Evolutionary conservation across 2,888 invertebrate genomes (phyloP).

Genomic region (Athetis lepigone): DNA sequence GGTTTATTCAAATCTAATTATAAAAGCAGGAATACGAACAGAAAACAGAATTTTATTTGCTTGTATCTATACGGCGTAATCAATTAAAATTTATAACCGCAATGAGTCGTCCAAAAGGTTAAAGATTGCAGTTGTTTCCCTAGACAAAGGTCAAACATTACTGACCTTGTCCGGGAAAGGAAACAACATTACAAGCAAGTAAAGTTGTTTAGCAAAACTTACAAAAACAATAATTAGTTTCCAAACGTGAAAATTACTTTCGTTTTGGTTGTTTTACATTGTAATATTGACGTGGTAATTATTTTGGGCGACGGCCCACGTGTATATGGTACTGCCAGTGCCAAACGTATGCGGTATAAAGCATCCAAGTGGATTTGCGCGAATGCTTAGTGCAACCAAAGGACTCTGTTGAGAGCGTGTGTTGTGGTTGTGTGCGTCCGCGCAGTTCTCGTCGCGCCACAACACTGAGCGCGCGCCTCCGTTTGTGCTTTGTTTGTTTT

Average conservation of each 20-base stretch:
- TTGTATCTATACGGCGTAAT: conserved; percentile 5
- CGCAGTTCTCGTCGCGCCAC: conserved; percentile 58
- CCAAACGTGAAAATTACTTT: conserved; percentile 42
- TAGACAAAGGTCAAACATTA: conserved; percentile 42
- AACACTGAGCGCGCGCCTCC: conserved; percentile 57
- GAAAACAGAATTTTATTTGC: not conserved
- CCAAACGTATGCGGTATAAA: conserved; percentile 53
- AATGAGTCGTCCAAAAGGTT: conserved; percentile 46
- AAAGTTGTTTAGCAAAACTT: not conserved
- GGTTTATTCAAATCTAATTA: not conserved
- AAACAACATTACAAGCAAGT: not conserved
- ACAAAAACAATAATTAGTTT: conserved; percentile 17
- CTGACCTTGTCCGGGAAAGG: conserved; percentile 18
- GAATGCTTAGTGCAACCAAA: conserved; percentile 48
- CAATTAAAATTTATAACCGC: conserved; percentile 33
- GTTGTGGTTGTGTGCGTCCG: conserved; percentile 28
- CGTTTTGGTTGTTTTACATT: conserved; percentile 42
- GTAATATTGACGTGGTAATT: conserved; percentile 56
- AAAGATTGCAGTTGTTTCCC: conserved; percentile 31
- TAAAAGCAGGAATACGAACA: not conserved
- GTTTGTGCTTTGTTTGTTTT: conserved; percentile 37
- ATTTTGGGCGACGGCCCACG: conserved; percentile 57
- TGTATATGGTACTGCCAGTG: conserved; percentile 40
- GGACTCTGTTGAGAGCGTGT: conserved; percentile 49
- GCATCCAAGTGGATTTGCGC: conserved; percentile 36